Conservation (phyloP, 2,113 vertebrate genomes). For the Epinephelus cyanopodus region DNA sequence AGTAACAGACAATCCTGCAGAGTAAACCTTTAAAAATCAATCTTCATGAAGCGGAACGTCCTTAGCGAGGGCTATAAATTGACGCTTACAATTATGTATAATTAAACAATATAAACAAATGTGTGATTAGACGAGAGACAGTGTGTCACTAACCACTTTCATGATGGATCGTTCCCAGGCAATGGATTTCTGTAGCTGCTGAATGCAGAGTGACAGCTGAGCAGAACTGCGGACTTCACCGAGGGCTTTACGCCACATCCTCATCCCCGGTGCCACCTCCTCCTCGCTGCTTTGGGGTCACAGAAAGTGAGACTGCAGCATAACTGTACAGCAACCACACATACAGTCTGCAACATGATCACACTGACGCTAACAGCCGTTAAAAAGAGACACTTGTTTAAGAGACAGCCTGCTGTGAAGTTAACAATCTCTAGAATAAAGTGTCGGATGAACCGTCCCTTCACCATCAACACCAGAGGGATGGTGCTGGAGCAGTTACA, state of each 20-base stretch:
- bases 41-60: not conserved
- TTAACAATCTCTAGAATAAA: not conserved
- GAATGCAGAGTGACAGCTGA: conserved; percentile 96
- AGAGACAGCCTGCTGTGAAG: conserved; percentile 76
- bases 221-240: conserved; percentile 92
- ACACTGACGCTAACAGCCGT: conserved; percentile 21
- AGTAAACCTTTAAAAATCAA: not conserved
- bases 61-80: not conserved
- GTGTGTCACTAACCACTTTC: conserved; percentile 92
- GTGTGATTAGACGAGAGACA: not conserved
- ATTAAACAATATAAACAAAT: conserved; percentile 25
- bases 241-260: conserved; percentile 93
- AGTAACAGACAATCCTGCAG: no score
- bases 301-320: conserved; percentile 70
- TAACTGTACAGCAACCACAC: not conserved
- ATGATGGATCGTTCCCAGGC: conserved; percentile 97
- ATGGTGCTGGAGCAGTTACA: conserved; percentile 93
- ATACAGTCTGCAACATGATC: not conserved
- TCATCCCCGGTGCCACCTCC: conserved; percentile 93
- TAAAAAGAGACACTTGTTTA: not conserved
- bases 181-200: conserved; percentile 96
- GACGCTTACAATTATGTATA: not conserved
- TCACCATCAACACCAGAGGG: conserved; percentile 39
- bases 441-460: not conserved
- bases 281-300: conserved; percentile 83